These are phyloP conservation scores for Nephrotoma guestfalica DNA, from an alignment of 2,888 invertebrate species.

Conservation along the genomic window DNA sequence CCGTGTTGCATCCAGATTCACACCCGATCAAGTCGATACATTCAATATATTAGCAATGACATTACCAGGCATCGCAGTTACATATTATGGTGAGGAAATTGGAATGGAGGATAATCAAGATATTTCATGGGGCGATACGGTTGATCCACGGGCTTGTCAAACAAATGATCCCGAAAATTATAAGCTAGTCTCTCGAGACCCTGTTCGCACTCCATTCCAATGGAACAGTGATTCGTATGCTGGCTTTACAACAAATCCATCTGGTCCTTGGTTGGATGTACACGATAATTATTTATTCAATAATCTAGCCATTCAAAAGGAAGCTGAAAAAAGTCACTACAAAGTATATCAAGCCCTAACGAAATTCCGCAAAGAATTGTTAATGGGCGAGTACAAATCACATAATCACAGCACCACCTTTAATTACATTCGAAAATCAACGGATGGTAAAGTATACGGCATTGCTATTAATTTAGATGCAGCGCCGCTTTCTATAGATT, in stretches of 20 bases:
- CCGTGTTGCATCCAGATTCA: constrained; percentile 50
- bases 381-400: constrained; percentile 39
- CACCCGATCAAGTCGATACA: constrained; percentile 50
- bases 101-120: constrained; percentile 48
- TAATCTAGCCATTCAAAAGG: constrained; percentile 41
- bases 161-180: constrained; percentile 32
- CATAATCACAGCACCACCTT: constrained; percentile 26
- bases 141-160: constrained; percentile 42
- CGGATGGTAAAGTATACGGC: background rate
- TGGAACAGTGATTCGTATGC: constrained; percentile 43
- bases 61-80: constrained; percentile 70
- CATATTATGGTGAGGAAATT: constrained; percentile 78
- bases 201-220: constrained; percentile 66
- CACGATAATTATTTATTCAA: constrained; percentile 40
- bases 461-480: background rate
- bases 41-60: constrained; percentile 70
- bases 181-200: constrained; percentile 51
- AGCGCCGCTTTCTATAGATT: background rate
- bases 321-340: constrained; percentile 38
- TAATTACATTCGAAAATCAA: background rate
- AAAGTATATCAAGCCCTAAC: constrained; percentile 44
- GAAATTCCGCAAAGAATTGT: constrained; percentile 38
- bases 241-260: constrained; percentile 39
- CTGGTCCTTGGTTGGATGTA: constrained; percentile 54
- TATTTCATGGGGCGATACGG: constrained; percentile 33